Evolutionary conservation across 2,113 vertebrate species (phyloP), one percentile per base, ranked within the genome.

Genomic region (Laticauda laticaudata): DNA sequence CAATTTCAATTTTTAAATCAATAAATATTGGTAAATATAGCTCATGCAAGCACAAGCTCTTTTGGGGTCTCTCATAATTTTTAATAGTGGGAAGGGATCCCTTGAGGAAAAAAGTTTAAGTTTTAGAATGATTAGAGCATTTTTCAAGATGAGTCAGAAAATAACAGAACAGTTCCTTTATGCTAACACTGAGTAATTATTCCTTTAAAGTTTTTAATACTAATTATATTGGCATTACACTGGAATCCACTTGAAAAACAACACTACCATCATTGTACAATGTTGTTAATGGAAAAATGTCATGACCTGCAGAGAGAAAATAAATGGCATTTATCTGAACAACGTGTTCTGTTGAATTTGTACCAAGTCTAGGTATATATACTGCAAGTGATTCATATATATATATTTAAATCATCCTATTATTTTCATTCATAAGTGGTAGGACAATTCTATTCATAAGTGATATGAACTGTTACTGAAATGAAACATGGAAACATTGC

Each of bases 231-330:
- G 1, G 11, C 53, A 24, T 20, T 45, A 8, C 15, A 48, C 12
- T 23, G 9, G 24, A 89, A 18, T 55, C 2, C 9, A 89, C 87
- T 21, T 55, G 39, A 91, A 92, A 18, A 81, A 26, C 1, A 0
- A 51, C 0, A 34, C 39, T 39, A 39, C 43, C 59, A 7, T 15
- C 54, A 61, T 89, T 3, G 26, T 48, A 54, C 0, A 0, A 21
- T 55, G 59, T 7, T 91, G 39, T 92, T 39, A 59, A 18, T 61
- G 87, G 57, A 87, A 93, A 0, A 57, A 7, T 55, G 92, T 0
- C 86, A 88, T 15, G n/a, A 34, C 61, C n/a, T 55, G 0, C 0
- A n/a, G 57, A 69, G 23, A 87, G 56, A 88, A 24, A 91, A 91
- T 93, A 88, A 91, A 88, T 48, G 34, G 6, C 18, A 55, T 48